phyloP scores from a whole-genome alignment of 2,888 invertebrate species.

The Iphiclides podalirius region DNA sequence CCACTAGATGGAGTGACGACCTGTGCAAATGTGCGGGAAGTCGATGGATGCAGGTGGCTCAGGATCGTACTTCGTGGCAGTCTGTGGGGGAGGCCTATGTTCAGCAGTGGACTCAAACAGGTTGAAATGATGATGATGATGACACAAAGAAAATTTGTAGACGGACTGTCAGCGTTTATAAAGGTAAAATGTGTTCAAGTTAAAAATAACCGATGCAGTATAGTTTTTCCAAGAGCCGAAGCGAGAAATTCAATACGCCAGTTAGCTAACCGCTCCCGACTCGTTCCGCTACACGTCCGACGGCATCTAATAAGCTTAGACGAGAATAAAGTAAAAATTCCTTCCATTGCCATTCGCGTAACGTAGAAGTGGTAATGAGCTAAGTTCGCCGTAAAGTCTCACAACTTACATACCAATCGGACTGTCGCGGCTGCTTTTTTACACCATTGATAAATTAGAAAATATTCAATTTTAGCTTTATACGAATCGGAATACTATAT shows the following conservation, averaged over 20 bases:
- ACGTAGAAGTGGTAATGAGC: constrained; percentile 74
- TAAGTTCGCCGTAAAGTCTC: constrained; percentile 75
- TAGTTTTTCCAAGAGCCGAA: constrained; percentile 23
- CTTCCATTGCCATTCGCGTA: constrained; percentile 67
- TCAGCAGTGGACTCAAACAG: no score
- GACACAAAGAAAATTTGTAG: no score
- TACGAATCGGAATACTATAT: no score
- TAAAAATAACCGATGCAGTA: constrained; percentile 18
- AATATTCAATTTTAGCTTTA: no score
- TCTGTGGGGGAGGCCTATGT: no score
- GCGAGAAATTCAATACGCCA: constrained; percentile 24
- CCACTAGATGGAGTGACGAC: no score
- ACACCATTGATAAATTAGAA: neutral
- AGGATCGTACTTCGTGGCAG: no score
- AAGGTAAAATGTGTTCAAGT: neutral
- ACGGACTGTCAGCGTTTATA: constrained; percentile 8
- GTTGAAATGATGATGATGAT: no score
- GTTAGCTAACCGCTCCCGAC: constrained; percentile 36
- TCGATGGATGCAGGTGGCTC: no score
- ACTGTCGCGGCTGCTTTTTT: constrained; percentile 27
- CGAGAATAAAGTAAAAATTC: constrained; percentile 69
- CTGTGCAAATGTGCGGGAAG: no score
- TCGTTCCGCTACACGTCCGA: constrained; percentile 52
- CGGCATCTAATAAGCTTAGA: constrained; percentile 59
- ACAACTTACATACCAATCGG: constrained; percentile 78